Evolutionary conservation across 2,113 vertebrate genomes (phyloP).

Genomic region (Laterallus jamaicensis): DNA sequence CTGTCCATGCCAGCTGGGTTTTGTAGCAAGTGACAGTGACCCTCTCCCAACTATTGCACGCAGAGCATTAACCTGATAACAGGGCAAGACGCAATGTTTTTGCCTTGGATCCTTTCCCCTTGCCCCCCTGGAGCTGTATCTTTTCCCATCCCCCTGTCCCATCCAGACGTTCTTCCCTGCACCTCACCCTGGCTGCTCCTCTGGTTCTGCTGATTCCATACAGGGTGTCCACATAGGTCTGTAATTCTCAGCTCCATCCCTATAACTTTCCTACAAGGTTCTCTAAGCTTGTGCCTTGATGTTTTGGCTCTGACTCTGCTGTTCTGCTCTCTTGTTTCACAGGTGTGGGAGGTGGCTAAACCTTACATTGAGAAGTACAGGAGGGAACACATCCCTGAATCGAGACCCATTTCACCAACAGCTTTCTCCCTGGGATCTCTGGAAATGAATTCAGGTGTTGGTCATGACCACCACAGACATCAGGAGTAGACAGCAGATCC

Average conservation of each 20-base stretch:
- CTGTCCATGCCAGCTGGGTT: not conserved
- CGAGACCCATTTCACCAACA: constrained; percentile 89
- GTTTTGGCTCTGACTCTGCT: not conserved
- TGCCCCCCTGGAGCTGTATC: not conserved
- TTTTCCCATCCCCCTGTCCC: not conserved
- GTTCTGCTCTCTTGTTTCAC: not conserved
- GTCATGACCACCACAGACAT: constrained; percentile 7
- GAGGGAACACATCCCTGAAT: constrained; percentile 90
- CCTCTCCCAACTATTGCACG: not conserved
- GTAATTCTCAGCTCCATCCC: not conserved
- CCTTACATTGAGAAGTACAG: constrained; percentile 97
- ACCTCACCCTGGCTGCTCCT: not conserved
- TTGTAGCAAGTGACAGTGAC: not conserved
- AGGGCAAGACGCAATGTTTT: not conserved
- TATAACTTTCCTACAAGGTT: not conserved
- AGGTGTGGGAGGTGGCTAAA: constrained; percentile 94
- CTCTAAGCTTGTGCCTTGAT: not conserved
- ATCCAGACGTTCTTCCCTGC: not conserved
- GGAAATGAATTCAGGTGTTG: constrained; percentile 40
- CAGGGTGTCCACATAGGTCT: not conserved
- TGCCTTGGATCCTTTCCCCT: not conserved
- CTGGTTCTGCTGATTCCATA: not conserved
- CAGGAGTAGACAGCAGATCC: not conserved
- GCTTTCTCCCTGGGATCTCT: constrained; percentile 88
- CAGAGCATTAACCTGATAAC: not conserved